Percentiles rank a stretch among this genome's conserved stretches.
phyloP scores from a whole-genome alignment of 1,140 invertebrate genomes.

The Bombyx mandarina region DNA sequence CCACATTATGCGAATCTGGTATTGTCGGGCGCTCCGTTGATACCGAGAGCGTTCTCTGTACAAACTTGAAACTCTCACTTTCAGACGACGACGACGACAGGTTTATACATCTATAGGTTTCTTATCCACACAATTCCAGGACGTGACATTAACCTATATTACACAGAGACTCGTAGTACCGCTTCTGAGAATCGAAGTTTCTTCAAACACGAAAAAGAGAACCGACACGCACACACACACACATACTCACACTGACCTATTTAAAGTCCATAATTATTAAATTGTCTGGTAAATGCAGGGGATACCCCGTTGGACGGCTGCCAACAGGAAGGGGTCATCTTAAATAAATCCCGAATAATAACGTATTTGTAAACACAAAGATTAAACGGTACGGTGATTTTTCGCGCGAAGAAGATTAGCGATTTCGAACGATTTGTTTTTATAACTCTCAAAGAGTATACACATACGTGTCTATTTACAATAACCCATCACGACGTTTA shows the following conservation, averaged over 20 bases:
- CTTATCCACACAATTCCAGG: constrained; percentile 38
- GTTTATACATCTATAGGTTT: constrained; percentile 29
- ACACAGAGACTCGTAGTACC: constrained; percentile 9
- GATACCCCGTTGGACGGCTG: constrained; percentile 51
- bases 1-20: constrained; percentile 27
- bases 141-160: constrained; percentile 46
- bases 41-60: constrained; percentile 29
- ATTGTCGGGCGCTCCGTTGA: constrained; percentile 28
- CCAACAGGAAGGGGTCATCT: constrained; percentile 53
- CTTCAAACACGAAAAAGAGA: constrained; percentile 24
- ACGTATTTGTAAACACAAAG: constrained; percentile 28
- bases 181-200: constrained; percentile 15
- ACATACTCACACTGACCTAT: constrained; percentile 30
- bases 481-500: constrained; percentile 12
- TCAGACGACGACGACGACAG: constrained; percentile 47
- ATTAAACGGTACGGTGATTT: constrained; percentile 10
- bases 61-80: constrained; percentile 61
- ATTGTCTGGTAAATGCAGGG: constrained; percentile 55
- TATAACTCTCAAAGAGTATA: background rate
- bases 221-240: constrained; percentile 30
- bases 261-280: constrained; percentile 55
- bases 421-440: background rate
- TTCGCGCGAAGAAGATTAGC: background rate
- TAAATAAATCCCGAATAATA: constrained; percentile 49
- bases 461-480: background rate